Percentiles rank a stretch among this genome's conserved stretches.
Conservation (phyloP, 2,888 invertebrate genomes). For the Coremacera marginata region DNA sequence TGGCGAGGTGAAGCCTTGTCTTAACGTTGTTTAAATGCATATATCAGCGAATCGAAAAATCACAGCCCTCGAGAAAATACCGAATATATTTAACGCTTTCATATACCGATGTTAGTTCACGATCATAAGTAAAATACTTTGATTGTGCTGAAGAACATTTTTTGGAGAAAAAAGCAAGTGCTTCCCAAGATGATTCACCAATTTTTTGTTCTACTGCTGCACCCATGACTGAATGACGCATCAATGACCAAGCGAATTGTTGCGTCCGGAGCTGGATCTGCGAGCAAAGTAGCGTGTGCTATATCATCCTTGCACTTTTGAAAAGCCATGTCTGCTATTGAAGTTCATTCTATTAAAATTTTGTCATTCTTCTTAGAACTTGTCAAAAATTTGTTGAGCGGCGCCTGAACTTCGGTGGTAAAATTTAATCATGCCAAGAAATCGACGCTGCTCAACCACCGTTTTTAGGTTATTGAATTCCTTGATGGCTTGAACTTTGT, state of each 20-base stretch:
- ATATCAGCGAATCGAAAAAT: slow-evolving; percentile 6
- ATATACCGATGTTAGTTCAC: background rate
- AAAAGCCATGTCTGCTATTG: background rate
- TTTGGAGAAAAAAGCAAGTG: background rate
- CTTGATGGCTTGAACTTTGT: no score
- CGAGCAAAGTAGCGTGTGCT: background rate
- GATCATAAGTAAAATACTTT: background rate
- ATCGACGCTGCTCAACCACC: background rate
- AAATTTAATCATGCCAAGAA: background rate
- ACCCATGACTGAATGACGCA: background rate
- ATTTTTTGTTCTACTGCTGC: background rate
- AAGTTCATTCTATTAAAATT: background rate
- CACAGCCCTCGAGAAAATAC: background rate
- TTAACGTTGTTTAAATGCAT: background rate
- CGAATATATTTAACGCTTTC: slow-evolving; percentile 4
- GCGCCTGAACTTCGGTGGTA: slow-evolving; percentile 6
- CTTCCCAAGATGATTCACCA: background rate
- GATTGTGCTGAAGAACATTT: slow-evolving; percentile 7
- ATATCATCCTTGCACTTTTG: slow-evolving; percentile 1
- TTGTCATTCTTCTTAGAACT: background rate
- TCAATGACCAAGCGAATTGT: no score
- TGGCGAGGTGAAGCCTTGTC: background rate
- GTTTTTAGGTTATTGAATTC: no score
- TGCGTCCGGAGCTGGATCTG: slow-evolving; percentile 7
- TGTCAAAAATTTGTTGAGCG: background rate